Base-by-base conservation (phyloP, 1,140 invertebrate species). In the Cherax destructor region DNA sequence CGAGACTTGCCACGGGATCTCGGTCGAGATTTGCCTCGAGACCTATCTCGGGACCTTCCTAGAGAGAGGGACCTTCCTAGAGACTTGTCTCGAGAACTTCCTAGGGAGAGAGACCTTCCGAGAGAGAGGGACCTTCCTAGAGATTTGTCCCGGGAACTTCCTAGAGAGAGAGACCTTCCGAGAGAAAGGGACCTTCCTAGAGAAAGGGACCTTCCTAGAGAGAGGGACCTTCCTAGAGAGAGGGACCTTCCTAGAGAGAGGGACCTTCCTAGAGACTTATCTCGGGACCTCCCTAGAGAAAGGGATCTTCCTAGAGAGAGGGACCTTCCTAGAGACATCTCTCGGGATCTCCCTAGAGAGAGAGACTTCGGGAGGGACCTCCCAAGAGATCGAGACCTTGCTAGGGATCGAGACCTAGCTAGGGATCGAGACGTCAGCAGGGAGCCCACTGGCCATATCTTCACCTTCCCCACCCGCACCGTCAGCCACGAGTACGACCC, bases 401-500 rank as follows among this genome's bases (percentile, higher is more conserved):
- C 65, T 21, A 87, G 76, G 52, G 81, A 83, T 7, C 61, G 81
- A 24, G 86, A 80, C 65, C 86, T 79, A 0, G n/a, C 21, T 9
- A 80, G 88, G 16, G 88, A 90, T 10, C 30, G 84, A n/a, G 84
- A 86, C 69, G 59, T 86, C 77, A 50, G 49, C 11, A 21, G 78
- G 83, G 65, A 83, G 72, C 52, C 83, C 59, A 56, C 47, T 47
- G 90, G 76, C 49, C 90, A 91, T 49, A 56, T 85, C 61, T 86
- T 86, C 74, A 65, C 89, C 74, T 91, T 91, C 83, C 72, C 83
- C n/a, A 59, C 76, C 47, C 90, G 84, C n/a, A 74, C 59, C 30
- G 52, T 61, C 18, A 86, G 84, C 52, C 56, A 72, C 83, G 78
- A 86, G 56, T 91, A 91, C 83, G 90, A 91, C 77, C 84, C 86